A percentile compares a stretch with the other conserved stretches of the same genome.
These are phyloP conservation scores for Stichopus horrens DNA, from an alignment of 53 echinoderm and acorn worm genomes.

Conservation along the genomic window DNA sequence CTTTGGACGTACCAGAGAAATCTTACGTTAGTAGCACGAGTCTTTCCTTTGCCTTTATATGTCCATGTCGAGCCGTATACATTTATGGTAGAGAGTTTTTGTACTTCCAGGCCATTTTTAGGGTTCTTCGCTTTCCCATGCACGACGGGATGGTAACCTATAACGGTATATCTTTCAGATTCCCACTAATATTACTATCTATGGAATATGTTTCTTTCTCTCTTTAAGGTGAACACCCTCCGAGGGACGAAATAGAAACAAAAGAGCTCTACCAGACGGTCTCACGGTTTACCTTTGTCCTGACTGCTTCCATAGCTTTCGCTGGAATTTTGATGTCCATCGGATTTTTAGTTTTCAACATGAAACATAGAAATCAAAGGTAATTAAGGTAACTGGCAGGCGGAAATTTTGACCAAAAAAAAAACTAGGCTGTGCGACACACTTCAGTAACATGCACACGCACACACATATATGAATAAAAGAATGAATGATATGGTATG, in stretches of 20 bases:
- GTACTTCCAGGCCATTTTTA: no score
- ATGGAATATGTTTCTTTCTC: background rate
- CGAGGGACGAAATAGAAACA: slow-evolving; percentile 61
- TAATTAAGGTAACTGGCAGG: slow-evolving; percentile 21
- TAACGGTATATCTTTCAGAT: no score
- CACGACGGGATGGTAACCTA: no score
- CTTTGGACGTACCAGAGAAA: no score
- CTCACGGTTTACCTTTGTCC: slow-evolving; percentile 68
- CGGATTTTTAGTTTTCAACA: slow-evolving; percentile 92
- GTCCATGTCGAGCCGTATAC: no score
- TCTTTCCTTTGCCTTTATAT: no score
- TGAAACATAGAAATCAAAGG: slow-evolving; percentile 92
- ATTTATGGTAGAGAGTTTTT: no score
- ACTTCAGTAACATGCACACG: background rate
- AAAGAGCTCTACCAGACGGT: slow-evolving; percentile 46
- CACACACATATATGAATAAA: background rate
- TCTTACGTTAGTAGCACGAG: no score
- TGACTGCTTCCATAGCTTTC: slow-evolving; percentile 73
- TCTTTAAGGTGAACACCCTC: slow-evolving; percentile 57
- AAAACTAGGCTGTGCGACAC: background rate
- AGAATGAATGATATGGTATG: background rate
- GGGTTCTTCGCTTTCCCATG: no score
- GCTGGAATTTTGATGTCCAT: slow-evolving; percentile 83
- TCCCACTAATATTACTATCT: no score
- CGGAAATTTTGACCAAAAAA: background rate